Base-by-base conservation (phyloP, 2,888 invertebrate species). In the Harpalus rufipes region DNA sequence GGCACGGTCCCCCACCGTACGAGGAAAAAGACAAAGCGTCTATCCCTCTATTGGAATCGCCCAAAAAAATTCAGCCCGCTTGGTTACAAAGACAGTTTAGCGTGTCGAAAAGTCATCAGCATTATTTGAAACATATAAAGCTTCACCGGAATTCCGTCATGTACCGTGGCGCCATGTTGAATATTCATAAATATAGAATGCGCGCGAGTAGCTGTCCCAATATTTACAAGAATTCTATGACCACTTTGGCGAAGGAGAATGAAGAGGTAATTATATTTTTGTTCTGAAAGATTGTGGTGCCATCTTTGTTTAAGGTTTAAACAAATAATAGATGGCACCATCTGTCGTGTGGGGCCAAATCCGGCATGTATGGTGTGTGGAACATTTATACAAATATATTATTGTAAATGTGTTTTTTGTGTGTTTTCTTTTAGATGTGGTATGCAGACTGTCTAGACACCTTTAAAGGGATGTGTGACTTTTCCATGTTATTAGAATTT, bases 171-270 rank as follows among this genome's bases (percentile, higher is more conserved):
- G 97, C 97, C 5, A 95, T 97, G 92, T 91, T 97, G 84, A 97
- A 96, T 90, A 95, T 96, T 84, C 95, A 95, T 88, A 94, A 96
- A 86, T 97, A 97, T 90, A 93, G 95, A 82, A 91, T 97, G 85
- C 93, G 96, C 86, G 97, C 97, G 0, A 97, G 96, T 1, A 97
- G 97, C 65, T 98, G 98, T 90, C 98, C 98, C 0, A 96, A 98
- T 91, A 97, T 98, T 88, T 97, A 95, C 89, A 94, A 96, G 88
- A 96, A 96, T 89, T 97, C 96, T n/a, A 96, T 97, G 96, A 95
- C 96, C 74, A 96, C 96, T 2, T 93, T 97, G 80, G 94, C 95
- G 74, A 95, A 95, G 87, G 95, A 96, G 88, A 94, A 94, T 88
- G 93, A 94, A 89, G 96, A 96, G 93, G 96, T 96, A 51, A 51